Evolutionary conservation across 2,113 vertebrate species (phyloP).

Genomic region (Neogobius melanostomus): DNA sequence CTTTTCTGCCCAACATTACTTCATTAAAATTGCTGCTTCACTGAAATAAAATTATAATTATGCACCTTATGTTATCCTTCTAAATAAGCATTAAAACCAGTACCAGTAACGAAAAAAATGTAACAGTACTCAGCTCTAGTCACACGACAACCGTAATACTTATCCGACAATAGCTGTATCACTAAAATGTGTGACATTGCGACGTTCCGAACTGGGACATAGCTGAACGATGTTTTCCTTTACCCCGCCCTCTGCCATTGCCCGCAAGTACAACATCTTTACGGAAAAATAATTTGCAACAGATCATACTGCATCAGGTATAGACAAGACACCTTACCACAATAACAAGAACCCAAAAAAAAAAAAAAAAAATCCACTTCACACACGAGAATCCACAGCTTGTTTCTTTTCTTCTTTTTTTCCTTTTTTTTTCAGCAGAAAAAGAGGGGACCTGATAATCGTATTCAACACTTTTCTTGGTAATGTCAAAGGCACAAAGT

Average conservation of each 20-base stretch:
- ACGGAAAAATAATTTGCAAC: slow-evolving; percentile 41
- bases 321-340: slow-evolving; percentile 71
- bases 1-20: no score
- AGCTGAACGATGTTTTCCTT: slow-evolving; percentile 35
- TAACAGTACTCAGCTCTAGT: no score
- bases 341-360: slow-evolving; percentile 35
- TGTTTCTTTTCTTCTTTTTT: slow-evolving; percentile 28
- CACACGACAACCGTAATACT: no score
- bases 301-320: slow-evolving; percentile 57
- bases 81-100: no score
- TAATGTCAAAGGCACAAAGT: slow-evolving; percentile 91
- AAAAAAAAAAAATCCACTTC: slow-evolving; percentile 52
- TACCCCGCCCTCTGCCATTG: slow-evolving; percentile 21
- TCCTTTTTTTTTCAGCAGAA: slow-evolving; percentile 64
- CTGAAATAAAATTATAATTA: no score
- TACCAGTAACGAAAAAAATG: no score
- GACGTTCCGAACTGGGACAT: slow-evolving; percentile 36
- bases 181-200: background rate
- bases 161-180: background rate
- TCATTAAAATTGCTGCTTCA: no score
- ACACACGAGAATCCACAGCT: slow-evolving; percentile 78
- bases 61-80: no score
- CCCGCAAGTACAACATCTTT: slow-evolving; percentile 20
- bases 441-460: slow-evolving; percentile 76
- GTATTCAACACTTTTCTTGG: slow-evolving; percentile 80